phyloP scores from a whole-genome alignment of 2,888 invertebrate species.

The Scaptomyza tumidula region DNA sequence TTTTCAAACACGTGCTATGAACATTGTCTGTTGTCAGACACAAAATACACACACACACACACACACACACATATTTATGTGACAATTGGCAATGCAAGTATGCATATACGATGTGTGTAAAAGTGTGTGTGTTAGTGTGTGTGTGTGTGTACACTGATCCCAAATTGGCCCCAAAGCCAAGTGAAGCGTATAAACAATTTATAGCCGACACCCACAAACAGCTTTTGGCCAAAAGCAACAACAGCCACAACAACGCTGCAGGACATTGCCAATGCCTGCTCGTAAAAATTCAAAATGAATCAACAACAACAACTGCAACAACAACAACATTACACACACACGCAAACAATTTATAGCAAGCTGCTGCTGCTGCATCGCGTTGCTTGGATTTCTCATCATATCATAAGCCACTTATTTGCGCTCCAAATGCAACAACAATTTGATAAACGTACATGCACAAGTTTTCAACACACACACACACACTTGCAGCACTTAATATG shows the following conservation, averaged over 20 bases:
- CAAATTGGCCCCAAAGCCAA: conserved; percentile 77
- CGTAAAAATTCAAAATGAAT: conserved; percentile 75
- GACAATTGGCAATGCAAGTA: conserved; percentile 32
- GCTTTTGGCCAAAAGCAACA: conserved; percentile 50
- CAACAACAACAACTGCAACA: conserved; percentile 33
- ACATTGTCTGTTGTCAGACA: conserved; percentile 49
- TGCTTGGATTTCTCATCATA: conserved; percentile 60
- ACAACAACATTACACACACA: conserved; percentile 14
- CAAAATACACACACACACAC: conserved; percentile 15
- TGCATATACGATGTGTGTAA: conserved; percentile 5
- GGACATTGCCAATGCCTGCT: conserved; percentile 56
- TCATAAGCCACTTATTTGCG: conserved; percentile 80
- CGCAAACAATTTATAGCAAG: conserved; percentile 28
- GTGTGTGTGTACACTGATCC: conserved; percentile 58
- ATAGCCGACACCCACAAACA: conserved; percentile 63
- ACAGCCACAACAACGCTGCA: conserved; percentile 25
- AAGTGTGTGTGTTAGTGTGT: too few relatives aligned
- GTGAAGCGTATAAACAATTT: conserved; percentile 77
- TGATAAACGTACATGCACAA: conserved; percentile 65
- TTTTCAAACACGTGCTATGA: conserved; percentile 70
- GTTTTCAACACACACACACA: conserved; percentile 33
- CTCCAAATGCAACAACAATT: conserved; percentile 76
- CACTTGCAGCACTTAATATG: conserved; percentile 1
- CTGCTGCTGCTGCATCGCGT: conserved; percentile 20
- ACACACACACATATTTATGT: conserved; percentile 9